Percentiles rank a stretch among this genome's conserved stretches.
These are phyloP conservation scores for Agrochola macilenta DNA, from an alignment of 2,888 invertebrate species.

Conservation along the genomic window DNA sequence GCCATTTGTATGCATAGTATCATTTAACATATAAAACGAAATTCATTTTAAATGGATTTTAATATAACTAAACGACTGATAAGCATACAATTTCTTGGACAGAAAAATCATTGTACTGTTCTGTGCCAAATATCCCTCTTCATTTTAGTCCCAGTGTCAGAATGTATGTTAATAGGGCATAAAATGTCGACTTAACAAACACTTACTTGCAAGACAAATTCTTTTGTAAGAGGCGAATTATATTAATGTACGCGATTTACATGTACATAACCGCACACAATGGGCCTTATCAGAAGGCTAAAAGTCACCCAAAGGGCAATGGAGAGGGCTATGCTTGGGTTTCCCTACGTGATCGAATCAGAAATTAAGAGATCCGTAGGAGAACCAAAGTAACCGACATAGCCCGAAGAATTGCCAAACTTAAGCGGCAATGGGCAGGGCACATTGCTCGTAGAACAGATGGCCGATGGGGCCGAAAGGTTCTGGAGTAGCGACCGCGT, in stretches of 20 bases:
- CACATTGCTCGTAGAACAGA: too few relatives aligned
- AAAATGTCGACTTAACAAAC: slow-evolving; percentile 31
- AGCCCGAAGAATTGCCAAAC: too few relatives aligned
- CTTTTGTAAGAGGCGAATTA: slow-evolving; percentile 35
- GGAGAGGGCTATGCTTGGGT: too few relatives aligned
- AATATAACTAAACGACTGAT: background rate
- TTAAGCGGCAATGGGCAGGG: too few relatives aligned
- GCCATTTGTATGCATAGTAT: background rate
- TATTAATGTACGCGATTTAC: slow-evolving; percentile 32
- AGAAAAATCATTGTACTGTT: background rate
- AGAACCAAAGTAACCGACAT: too few relatives aligned
- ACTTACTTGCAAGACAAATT: slow-evolving; percentile 41
- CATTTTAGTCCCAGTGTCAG: background rate
- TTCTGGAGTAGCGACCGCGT: too few relatives aligned
- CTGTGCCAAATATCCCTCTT: slow-evolving; percentile 32
- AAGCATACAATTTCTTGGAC: background rate
- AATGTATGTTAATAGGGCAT: slow-evolving; percentile 45
- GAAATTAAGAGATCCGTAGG: too few relatives aligned
- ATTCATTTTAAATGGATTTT: slow-evolving; percentile 5
- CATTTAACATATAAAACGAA: background rate
- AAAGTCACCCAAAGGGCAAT: too few relatives aligned
- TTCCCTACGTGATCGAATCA: too few relatives aligned
- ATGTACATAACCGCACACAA: too few relatives aligned
- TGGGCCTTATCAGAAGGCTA: too few relatives aligned
- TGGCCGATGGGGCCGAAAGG: too few relatives aligned